Base-by-base conservation (phyloP, 2,113 vertebrate genomes). In the Candoia aspera region DNA sequence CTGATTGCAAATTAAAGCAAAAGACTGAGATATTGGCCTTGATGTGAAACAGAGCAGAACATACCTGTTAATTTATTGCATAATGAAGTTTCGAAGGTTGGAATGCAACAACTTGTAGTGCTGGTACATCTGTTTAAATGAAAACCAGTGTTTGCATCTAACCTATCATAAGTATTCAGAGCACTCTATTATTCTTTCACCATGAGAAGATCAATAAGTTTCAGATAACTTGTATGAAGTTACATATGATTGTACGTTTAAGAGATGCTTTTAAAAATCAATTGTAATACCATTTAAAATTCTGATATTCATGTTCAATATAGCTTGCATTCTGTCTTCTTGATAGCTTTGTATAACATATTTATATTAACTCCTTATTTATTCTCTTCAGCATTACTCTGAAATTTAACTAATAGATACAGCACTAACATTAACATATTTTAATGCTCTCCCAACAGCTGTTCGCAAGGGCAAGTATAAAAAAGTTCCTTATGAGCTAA, bases 141-240 rank as follows among this genome's bases (percentile, higher is more conserved):
- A 96, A 93, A 95, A 91, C 92, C 29, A 91, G 94, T 95, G 96
- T 97, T 98, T 97, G 97, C 96, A 97, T 97, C 97, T 94, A 98
- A 97, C 96, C 97, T 97, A 93, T 97, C 97, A 95, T 96, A 97
- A 96, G 95, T 90, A 92, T 95, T 97, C 95, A 96, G 97, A 98
- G 97, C 97, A 96, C 94, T 96, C 96, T 96, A 97, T 98, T 98
- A 98, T 97, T 96, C 94, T 97, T 98, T 97, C 97, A 98, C 95
- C 95, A 95, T 97, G 97, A 97, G 94, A 93, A 96, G 97, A 98
- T 98, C 97, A 96, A 97, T 98, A 97, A 96, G 93, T 98, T 97
- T 97, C 95, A 97, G 96, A 97, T 97, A 96, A 97, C 97, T 97
- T 96, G 90, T 94, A 96, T 96, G 96, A 96, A 98, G 97, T 96